Conservation (phyloP, 2,113 vertebrate genomes). For the Chloropsis cyanopogon region DNA sequence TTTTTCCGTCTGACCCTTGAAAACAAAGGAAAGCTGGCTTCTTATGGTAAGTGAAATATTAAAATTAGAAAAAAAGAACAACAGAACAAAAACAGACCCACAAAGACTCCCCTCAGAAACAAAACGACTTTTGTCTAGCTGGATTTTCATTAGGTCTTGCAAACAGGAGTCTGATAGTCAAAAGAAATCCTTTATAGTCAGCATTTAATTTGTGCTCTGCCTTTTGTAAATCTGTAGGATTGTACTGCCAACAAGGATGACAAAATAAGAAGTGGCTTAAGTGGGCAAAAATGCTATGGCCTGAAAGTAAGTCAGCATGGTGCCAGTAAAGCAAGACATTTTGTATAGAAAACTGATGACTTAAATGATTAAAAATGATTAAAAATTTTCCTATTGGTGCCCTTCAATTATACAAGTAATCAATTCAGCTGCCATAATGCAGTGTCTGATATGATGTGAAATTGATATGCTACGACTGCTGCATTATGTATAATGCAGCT, state of each 20-base stretch:
- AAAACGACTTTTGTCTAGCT: neutral
- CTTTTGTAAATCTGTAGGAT: neutral
- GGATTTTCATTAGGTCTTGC: neutral
- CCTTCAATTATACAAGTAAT: conserved; percentile 42
- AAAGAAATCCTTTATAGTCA: neutral
- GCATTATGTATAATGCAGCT: conserved; percentile 31
- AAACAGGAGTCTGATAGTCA: neutral
- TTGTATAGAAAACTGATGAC: neutral
- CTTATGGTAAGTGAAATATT: neutral
- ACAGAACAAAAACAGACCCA: neutral
- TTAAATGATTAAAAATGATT: conserved; percentile 29
- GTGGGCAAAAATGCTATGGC: neutral
- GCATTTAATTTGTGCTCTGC: neutral
- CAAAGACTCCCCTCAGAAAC: neutral
- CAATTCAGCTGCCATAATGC: conserved; percentile 25
- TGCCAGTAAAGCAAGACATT: neutral
- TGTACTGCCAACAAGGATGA: neutral
- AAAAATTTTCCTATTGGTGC: neutral
- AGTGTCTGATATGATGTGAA: conserved; percentile 5
- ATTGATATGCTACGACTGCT: neutral
- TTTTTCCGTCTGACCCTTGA: neutral
- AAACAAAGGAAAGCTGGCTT: neutral
- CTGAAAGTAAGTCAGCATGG: neutral
- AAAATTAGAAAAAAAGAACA: neutral
- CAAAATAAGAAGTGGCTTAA: neutral